These are phyloP conservation scores for Leptobrachium leishanense DNA, from an alignment of 2,113 vertebrate genomes.

Conservation along the genomic window DNA sequence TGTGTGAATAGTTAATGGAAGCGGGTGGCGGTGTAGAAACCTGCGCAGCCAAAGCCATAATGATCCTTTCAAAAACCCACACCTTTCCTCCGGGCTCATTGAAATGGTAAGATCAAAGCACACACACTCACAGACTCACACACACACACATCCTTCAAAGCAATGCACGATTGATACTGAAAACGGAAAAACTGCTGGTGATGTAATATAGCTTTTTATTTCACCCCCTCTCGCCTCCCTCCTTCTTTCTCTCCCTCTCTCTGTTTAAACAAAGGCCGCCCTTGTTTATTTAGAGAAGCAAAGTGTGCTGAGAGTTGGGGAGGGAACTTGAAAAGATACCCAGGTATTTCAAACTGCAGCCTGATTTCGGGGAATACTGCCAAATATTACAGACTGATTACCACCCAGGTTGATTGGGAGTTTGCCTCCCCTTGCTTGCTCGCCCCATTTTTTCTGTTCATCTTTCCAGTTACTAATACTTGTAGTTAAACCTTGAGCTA, in stretches of 20 bases:
- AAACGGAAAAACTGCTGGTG: conserved; percentile 49
- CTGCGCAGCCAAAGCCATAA: conserved; percentile 42
- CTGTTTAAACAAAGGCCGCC: conserved; percentile 51
- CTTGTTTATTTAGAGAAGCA: conserved; percentile 50
- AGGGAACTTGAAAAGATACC: conserved; percentile 38
- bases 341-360: conserved; percentile 41
- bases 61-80: conserved; percentile 47
- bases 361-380: conserved; percentile 44
- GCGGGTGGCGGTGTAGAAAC: conserved; percentile 45
- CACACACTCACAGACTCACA: conserved; percentile 24
- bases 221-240: conserved; percentile 33
- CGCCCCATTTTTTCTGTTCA: conserved; percentile 1
- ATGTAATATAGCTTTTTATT: conserved; percentile 50
- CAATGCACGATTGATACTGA: conserved; percentile 39
- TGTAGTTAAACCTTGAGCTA: neutral
- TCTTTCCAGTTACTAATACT: conserved; percentile 7
- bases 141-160: conserved; percentile 40
- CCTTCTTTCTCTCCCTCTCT: conserved; percentile 57
- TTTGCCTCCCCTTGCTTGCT: conserved; percentile 6
- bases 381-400: conserved; percentile 29
- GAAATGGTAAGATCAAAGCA: conserved; percentile 44
- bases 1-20: conserved; percentile 35
- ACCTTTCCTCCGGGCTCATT: conserved; percentile 47
- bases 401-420: conserved; percentile 39
- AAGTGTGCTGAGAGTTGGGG: conserved; percentile 47